Evolutionary conservation across 2,888 invertebrate species (phyloP).

Genomic region (Atrina japonica): DNA sequence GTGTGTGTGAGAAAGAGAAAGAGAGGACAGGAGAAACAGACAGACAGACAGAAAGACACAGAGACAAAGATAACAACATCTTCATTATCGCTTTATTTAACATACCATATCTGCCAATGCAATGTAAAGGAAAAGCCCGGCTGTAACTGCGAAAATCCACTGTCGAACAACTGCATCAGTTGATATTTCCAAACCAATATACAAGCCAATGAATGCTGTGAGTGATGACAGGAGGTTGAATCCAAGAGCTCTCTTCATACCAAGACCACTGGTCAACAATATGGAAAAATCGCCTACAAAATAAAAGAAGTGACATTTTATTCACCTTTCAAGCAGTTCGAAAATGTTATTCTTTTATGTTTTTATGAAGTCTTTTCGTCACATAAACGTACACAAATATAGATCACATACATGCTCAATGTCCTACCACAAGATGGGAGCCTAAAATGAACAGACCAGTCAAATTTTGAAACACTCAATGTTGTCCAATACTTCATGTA

Average conservation of each 20-base stretch:
- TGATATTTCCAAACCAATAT: slow-evolving; percentile 79
- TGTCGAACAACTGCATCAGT: slow-evolving; percentile 67
- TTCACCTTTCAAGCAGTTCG: too few species aligned
- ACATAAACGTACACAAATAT: neutral
- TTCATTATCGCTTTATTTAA: slow-evolving; percentile 1
- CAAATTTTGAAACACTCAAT: too few species aligned
- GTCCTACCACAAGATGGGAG: too few species aligned
- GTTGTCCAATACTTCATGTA: too few species aligned
- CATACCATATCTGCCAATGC: slow-evolving; percentile 81
- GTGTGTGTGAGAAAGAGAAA: too few species aligned
- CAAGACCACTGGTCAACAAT: slow-evolving; percentile 80
- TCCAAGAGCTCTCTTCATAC: slow-evolving; percentile 77
- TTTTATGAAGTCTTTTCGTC: too few species aligned
- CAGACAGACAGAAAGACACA: too few species aligned
- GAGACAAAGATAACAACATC: too few species aligned
- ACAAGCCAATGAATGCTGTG: slow-evolving; percentile 81
- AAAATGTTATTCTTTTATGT: too few species aligned
- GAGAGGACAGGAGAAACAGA: too few species aligned
- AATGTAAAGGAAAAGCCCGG: slow-evolving; percentile 83
- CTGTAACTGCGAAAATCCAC: slow-evolving; percentile 81
- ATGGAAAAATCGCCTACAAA: slow-evolving; percentile 81
- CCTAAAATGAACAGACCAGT: too few species aligned
- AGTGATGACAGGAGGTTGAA: slow-evolving; percentile 81
- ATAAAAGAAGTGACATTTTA: neutral
- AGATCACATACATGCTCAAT: neutral